Conservation (phyloP, 2,113 vertebrate genomes). For the Euleptes europaea region DNA sequence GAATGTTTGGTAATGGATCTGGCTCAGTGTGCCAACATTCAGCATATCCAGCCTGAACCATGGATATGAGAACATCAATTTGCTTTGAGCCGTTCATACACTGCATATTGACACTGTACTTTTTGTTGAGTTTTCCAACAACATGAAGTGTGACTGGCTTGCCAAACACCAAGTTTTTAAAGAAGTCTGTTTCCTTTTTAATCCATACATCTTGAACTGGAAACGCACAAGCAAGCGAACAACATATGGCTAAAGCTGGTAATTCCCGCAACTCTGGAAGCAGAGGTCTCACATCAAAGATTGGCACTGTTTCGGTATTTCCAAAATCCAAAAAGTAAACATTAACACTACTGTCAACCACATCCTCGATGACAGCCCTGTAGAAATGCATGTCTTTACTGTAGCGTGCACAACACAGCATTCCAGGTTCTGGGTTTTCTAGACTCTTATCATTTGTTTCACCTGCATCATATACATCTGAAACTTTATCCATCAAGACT, state of each 20-base stretch:
- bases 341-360: conserved; percentile 55
- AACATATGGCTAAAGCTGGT: conserved; percentile 83
- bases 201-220: conserved; percentile 84
- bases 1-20: background rate
- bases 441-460: conserved; percentile 79
- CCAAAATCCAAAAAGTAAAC: conserved; percentile 92
- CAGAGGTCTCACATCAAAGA: conserved; percentile 81
- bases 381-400: conserved; percentile 85
- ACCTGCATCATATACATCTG: conserved; percentile 68
- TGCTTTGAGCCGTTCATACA: conserved; percentile 55
- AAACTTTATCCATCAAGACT: conserved; percentile 79
- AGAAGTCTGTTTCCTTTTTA: conserved; percentile 73
- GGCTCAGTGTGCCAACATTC: conserved; percentile 68
- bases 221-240: conserved; percentile 79
- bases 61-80: conserved; percentile 65
- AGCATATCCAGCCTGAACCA: conserved; percentile 79
- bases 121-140: conserved; percentile 70
- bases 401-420: conserved; percentile 87
- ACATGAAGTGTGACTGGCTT: conserved; percentile 78
- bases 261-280: conserved; percentile 77
- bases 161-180: conserved; percentile 78
- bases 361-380: conserved; percentile 79
- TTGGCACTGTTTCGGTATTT: conserved; percentile 84
- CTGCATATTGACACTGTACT: conserved; percentile 76
- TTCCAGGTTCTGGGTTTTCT: conserved; percentile 78